Evolutionary conservation across 2,888 invertebrate species (phyloP).

Genomic region (Brachyptera putata): DNA sequence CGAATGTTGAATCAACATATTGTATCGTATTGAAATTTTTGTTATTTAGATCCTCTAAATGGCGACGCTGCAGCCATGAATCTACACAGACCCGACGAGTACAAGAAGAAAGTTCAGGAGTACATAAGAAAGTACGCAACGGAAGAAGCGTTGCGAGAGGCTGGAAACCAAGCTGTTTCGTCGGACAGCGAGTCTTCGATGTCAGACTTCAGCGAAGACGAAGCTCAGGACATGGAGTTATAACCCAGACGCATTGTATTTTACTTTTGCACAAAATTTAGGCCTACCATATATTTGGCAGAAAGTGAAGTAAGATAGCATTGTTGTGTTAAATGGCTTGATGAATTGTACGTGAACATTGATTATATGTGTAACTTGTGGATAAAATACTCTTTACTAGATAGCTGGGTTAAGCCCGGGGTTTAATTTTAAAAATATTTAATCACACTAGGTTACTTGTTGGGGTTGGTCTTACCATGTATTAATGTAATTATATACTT

Average conservation of each 20-base stretch:
- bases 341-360: too few relatives aligned
- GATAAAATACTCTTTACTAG: too few relatives aligned
- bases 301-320: too few relatives aligned
- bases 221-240: constrained; percentile 21
- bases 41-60: constrained; percentile 97
- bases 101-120: constrained; percentile 94
- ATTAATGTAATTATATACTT: too few relatives aligned
- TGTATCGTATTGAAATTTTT: too few relatives aligned
- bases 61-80: constrained; percentile 99
- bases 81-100: constrained; percentile 98
- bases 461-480: too few relatives aligned
- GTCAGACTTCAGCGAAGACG: constrained; percentile 60
- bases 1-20: too few relatives aligned
- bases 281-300: neutral
- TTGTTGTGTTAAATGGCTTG: too few relatives aligned
- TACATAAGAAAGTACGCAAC: constrained; percentile 98
- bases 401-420: too few relatives aligned
- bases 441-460: too few relatives aligned
- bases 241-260: neutral
- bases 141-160: constrained; percentile 91
- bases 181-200: constrained; percentile 94
- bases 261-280: neutral
- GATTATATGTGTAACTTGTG: too few relatives aligned
- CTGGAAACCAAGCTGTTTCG: constrained; percentile 68
- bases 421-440: too few relatives aligned